Evolutionary conservation across 2,113 vertebrate genomes (phyloP), one percentile per base, ranked within the genome.

Genomic region (Pelmatolapia mariae): DNA sequence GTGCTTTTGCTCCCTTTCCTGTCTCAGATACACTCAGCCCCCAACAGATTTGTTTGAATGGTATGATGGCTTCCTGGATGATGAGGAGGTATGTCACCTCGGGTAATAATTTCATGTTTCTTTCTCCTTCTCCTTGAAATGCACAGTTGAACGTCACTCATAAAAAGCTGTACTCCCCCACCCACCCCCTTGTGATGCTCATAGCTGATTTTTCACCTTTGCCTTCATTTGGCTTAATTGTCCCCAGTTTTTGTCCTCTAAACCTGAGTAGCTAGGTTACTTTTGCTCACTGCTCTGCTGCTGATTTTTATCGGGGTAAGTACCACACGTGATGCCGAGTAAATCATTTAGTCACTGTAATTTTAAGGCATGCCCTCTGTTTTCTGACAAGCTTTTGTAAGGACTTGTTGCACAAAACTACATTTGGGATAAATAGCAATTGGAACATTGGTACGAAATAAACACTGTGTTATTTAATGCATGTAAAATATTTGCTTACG

Each of bases 31-130:
- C 93, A 99, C 99, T 92, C 99, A 99, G 24, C 99, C 99, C 79
- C 99, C 99, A 92, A 95, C 98, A 94, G 99, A 99, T 94, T 96
- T 99, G 19, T 96, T 99, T 95, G 99, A 99, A 89, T 99, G 99
- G 99, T 99, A 98, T 97, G 98, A 99, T 92, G 97, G 97, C 87
- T 99, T 99, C 95, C 97, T 99, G 97, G 99, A 99, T 98, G 99
- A 99, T 96, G 99, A 99, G 97, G 99, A 99, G 99, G 99, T 99
- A 99, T 99, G 99, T 99, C 98, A 86, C 50, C 96, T 90, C 98
- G 98, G 98, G 98, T 98, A 99, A 99, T 99, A 96, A 96, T 97
- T 98, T 91, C 52, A 97, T 82, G 79, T 95, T 95, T 94, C 90
- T 96, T 90, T 91, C 87, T 91, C 84, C 83, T 88, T 80, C 50